Evolutionary conservation across 1,140 invertebrate species (phyloP).

Genomic region (Atta cephalotes): DNA sequence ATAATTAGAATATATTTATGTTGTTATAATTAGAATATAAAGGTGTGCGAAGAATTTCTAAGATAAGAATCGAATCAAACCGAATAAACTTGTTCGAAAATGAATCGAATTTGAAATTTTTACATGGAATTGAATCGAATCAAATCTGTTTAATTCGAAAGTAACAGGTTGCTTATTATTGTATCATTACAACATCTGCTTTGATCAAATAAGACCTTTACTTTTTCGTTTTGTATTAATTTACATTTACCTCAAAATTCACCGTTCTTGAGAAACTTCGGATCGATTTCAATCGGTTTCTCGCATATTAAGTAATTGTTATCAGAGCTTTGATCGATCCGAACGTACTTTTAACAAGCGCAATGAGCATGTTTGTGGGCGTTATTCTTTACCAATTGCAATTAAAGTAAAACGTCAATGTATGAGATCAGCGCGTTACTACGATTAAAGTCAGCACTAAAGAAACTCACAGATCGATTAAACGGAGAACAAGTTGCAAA

Average conservation of each 20-base stretch:
- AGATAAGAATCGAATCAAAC: too few species aligned
- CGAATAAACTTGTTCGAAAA: too few species aligned
- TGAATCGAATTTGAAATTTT: too few species aligned
- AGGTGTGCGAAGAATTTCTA: too few species aligned
- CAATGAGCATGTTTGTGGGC: slow-evolving; percentile 12
- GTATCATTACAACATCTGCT: too few species aligned
- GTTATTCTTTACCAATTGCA: slow-evolving; percentile 18
- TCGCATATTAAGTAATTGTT: slow-evolving; percentile 40
- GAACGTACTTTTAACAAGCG: slow-evolving; percentile 22
- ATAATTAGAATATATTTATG: too few species aligned
- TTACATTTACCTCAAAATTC: neutral
- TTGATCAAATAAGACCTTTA: too few species aligned
- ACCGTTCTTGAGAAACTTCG: slow-evolving; percentile 3
- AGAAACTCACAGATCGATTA: slow-evolving; percentile 11
- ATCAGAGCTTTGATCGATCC: slow-evolving; percentile 16
- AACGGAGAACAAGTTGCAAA: neutral
- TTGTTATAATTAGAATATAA: too few species aligned
- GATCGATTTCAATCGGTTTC: neutral
- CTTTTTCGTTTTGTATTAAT: too few species aligned
- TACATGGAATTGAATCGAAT: too few species aligned
- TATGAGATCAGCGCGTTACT: neutral
- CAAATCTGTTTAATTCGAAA: too few species aligned
- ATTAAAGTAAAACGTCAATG: slow-evolving; percentile 42
- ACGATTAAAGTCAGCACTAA: neutral
- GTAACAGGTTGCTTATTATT: too few species aligned